A percentile compares a stretch with the other conserved stretches of the same genome.
These are phyloP conservation scores for Drosophila nigritarsus DNA, from an alignment of 2,888 invertebrate species.

Conservation along the genomic window DNA sequence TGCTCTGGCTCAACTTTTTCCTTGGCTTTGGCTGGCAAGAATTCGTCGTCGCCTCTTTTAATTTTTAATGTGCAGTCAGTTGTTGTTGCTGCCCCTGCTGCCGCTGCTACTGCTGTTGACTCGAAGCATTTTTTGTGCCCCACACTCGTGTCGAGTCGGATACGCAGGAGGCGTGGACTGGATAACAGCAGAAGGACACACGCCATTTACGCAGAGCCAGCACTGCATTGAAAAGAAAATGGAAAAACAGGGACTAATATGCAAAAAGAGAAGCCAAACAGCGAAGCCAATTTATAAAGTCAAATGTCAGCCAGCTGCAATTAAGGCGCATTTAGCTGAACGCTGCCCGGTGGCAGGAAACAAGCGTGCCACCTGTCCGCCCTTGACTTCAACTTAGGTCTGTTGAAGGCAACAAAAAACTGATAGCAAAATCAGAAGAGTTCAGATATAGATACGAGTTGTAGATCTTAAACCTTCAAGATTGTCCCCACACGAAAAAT, in stretches of 20 bases:
- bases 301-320: constrained; percentile 80
- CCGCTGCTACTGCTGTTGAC: constrained; percentile 28
- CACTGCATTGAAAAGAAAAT: constrained; percentile 36
- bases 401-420: background rate
- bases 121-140: constrained; percentile 45
- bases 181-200: constrained; percentile 61
- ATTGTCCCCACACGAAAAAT: background rate
- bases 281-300: constrained; percentile 74
- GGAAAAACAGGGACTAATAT: constrained; percentile 17
- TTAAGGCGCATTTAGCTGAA: constrained; percentile 65
- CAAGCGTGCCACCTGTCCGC: background rate
- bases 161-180: constrained; percentile 2
- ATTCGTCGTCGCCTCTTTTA: constrained; percentile 67
- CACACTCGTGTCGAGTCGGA: constrained; percentile 12
- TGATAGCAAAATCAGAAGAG: background rate
- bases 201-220: constrained; percentile 73
- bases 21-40: constrained; percentile 40
- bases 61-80: constrained; percentile 79
- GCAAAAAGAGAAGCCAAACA: constrained; percentile 23
- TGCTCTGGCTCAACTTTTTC: constrained; percentile 57
- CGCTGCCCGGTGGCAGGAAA: constrained; percentile 18
- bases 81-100: constrained; percentile 50
- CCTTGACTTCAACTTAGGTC: constrained; percentile 4
- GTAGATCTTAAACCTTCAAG: background rate
- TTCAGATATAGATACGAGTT: background rate